A percentile compares a stretch with the other conserved stretches of the same genome.
Conservation (phyloP, 1,140 invertebrate genomes). For the Polypedilum pembai region DNA sequence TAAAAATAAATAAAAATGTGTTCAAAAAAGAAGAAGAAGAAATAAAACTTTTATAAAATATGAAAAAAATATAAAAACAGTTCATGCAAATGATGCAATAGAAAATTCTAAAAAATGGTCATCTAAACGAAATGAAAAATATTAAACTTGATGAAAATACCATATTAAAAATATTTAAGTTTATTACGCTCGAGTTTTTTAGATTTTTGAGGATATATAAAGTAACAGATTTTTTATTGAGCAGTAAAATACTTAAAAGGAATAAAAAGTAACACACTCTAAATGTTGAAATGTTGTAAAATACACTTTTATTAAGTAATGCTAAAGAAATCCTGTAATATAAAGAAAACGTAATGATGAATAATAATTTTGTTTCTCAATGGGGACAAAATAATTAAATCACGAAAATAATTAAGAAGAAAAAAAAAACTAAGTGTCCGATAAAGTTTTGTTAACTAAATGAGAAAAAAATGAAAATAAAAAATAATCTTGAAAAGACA, state of each 20-base stretch:
- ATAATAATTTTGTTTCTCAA: not conserved
- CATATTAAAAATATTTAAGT: constrained; percentile 14
- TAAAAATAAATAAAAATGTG: constrained; percentile 19
- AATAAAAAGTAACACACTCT: not conserved
- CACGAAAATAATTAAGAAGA: not conserved
- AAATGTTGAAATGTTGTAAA: not conserved
- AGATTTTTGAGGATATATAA: constrained; percentile 19
- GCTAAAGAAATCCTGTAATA: constrained; percentile 11
- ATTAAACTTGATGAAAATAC: not conserved
- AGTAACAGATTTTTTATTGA: constrained; percentile 14
- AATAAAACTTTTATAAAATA: not conserved
- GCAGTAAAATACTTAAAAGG: constrained; percentile 2
- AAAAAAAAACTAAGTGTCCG: not conserved
- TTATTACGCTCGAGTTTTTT: constrained; percentile 18
- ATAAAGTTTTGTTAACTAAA: constrained; percentile 16
- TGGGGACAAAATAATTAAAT: not conserved
- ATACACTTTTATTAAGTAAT: constrained; percentile 19
- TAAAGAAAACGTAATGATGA: constrained; percentile 5
- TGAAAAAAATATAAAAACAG: not conserved
- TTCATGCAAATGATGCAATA: constrained; percentile 15
- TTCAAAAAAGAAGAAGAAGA: not conserved
- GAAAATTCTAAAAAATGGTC: not conserved
- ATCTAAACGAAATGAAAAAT: not conserved
- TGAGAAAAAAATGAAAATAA: constrained; percentile 2
- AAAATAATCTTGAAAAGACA: not conserved